These are phyloP conservation scores for Cydia amplana DNA, from an alignment of 1,140 invertebrate genomes.

Conservation along the genomic window DNA sequence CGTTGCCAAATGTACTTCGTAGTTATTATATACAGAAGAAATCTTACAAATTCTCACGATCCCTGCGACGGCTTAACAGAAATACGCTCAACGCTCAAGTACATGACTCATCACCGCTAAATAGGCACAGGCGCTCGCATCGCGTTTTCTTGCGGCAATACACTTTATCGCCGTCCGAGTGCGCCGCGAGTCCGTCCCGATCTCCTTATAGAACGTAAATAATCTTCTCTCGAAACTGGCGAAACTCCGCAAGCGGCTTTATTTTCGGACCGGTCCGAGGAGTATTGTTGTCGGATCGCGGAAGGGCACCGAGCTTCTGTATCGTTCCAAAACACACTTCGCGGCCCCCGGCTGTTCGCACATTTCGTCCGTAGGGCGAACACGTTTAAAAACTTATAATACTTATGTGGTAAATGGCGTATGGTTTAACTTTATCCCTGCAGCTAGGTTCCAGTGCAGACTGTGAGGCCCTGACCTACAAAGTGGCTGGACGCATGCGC, in stretches of 20 bases:
- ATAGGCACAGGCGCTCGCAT: slow-evolving; percentile 43
- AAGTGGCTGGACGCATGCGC: slow-evolving; percentile 67
- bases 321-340: neutral
- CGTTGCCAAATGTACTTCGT: slow-evolving; percentile 45
- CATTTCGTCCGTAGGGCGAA: slow-evolving; percentile 26
- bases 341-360: slow-evolving; percentile 10
- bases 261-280: slow-evolving; percentile 46
- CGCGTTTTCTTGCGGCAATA: slow-evolving; percentile 41
- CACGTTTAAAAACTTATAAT: slow-evolving; percentile 1
- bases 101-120: slow-evolving; percentile 54
- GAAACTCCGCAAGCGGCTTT: slow-evolving; percentile 41
- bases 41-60: slow-evolving; percentile 32
- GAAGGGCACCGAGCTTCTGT: slow-evolving; percentile 31
- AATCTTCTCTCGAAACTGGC: slow-evolving; percentile 39
- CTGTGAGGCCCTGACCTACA: slow-evolving; percentile 71
- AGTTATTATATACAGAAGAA: slow-evolving; percentile 30
- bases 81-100: slow-evolving; percentile 39
- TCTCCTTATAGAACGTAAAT: slow-evolving; percentile 42
- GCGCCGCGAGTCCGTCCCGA: slow-evolving; percentile 41
- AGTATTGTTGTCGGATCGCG: slow-evolving; percentile 38
- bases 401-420: slow-evolving; percentile 50
- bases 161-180: slow-evolving; percentile 17
- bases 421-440: slow-evolving; percentile 64
- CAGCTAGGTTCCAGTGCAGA: slow-evolving; percentile 58
- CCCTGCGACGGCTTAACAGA: slow-evolving; percentile 38